Evolutionary conservation across 1,140 invertebrate genomes (phyloP), one percentile per base, ranked within the genome.

Genomic region (Drosophila lowei): DNA sequence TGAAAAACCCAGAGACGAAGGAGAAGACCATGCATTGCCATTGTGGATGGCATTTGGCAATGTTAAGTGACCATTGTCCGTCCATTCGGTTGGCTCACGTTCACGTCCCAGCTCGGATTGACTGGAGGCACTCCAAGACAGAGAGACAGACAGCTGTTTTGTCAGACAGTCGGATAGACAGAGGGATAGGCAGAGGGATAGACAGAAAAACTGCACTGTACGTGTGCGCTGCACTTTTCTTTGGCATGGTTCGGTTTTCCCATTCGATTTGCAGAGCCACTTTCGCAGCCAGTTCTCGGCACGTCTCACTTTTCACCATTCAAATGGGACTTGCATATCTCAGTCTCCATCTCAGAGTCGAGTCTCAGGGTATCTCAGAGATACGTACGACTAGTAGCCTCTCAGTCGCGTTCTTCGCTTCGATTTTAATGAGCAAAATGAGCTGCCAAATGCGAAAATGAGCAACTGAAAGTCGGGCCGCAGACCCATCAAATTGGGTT

Each of bases 191-290:
- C 44, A 30, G 23, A 53, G 30, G 46, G 15, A 50, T 28, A 57
- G 18, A 48, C 41, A 46, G 41, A 41, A 54, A 38, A 61, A 25
- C 21, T 38, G 21, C 23, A 25, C 23, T 30, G 30, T 9, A 30
- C 16, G 21, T n/a, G 18, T 34, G 9, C 38, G 38, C 58, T 67
- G 57, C 74, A 72, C 74, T 85, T 85, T 85, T 85, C 79, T 65
- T 80, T 80, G 80, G 77, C 80, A 77, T 46, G 77, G 77, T 80
- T 80, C 60, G 66, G 61, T 86, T 74, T 75, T 70, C 64, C 25
- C 66, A 42, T 57, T 70, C 66, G 66, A 68, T 68, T 57, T 30
- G 52, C 44, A 30, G 64, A 70, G 34, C 34, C 34, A 38, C 66
- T 70, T 75, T 67, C 72, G 62, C 46, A 48, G 54, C 43, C 62